These are phyloP conservation scores for Leuciscus idus DNA, from an alignment of 2,113 vertebrate genomes.

Conservation along the genomic window DNA sequence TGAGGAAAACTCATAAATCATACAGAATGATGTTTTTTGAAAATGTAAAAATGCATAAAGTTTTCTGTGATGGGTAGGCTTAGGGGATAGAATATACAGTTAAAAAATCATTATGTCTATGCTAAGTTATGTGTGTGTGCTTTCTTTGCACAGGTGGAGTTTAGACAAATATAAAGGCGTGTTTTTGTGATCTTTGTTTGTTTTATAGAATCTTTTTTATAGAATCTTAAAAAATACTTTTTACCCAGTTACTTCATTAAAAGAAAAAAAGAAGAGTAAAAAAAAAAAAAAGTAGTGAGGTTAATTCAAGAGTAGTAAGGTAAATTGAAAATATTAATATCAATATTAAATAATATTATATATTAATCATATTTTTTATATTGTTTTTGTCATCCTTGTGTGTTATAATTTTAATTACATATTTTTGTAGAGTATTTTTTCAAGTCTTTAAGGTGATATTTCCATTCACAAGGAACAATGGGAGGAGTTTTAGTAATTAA, in stretches of 20 bases:
- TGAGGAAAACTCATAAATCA: too few relatives aligned
- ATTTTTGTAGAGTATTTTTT: neutral
- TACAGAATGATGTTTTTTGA: too few relatives aligned
- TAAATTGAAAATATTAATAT: neutral
- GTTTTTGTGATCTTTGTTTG: neutral
- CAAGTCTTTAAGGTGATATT: neutral
- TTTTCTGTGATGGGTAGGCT: too few relatives aligned
- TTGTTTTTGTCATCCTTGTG: neutral
- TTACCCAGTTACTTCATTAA: neutral
- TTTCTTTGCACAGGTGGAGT: constrained; percentile 19
- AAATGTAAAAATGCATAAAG: too few relatives aligned
- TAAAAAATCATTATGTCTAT: too few relatives aligned
- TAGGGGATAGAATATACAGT: too few relatives aligned
- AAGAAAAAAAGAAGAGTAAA: neutral
- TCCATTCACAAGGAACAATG: neutral
- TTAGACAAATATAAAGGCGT: constrained; percentile 2
- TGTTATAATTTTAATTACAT: neutral
- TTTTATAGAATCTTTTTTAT: neutral
- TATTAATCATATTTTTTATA: neutral
- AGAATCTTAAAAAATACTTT: neutral
- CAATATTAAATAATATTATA: neutral
- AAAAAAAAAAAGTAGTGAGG: neutral
- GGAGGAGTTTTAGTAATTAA: neutral
- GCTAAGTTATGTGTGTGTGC: neutral
- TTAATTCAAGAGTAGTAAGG: neutral